Conservation (phyloP, 2,888 invertebrate species). For the Gryllus longicercus region DNA sequence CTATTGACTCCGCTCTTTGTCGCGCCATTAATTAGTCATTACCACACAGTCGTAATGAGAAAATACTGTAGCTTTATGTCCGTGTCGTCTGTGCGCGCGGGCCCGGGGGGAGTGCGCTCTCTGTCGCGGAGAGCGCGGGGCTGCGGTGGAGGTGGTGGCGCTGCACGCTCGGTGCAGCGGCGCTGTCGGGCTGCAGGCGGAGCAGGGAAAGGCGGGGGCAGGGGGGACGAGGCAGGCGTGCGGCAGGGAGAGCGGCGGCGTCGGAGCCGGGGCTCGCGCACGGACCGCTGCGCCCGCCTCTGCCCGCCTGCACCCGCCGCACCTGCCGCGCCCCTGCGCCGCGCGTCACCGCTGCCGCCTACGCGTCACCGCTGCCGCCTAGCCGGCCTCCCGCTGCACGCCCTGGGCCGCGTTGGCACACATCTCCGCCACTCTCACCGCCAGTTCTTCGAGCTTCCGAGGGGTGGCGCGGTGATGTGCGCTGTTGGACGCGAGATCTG, state of each 20-base stretch:
- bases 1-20: conserved; percentile 30
- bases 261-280: neutral
- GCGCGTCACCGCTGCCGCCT: neutral
- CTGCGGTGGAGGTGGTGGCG: neutral
- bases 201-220: neutral
- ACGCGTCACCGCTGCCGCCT: too few species aligned
- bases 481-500: neutral
- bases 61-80: conserved; percentile 27
- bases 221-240: neutral
- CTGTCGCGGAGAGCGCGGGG: neutral
- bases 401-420: neutral
- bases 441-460: neutral
- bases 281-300: neutral
- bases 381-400: neutral
- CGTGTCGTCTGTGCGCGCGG: conserved; percentile 22
- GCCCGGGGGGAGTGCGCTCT: conserved; percentile 22
- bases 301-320: neutral
- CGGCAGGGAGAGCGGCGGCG: neutral
- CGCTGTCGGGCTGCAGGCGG: too few species aligned
- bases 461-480: neutral
- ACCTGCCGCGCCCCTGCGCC: neutral
- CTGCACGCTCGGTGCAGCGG: neutral
- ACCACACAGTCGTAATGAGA: conserved; percentile 25
- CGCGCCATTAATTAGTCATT: conserved; percentile 28
- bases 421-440: neutral